Conservation (phyloP, 2,113 vertebrate species). For the Apeltes quadracus region DNA sequence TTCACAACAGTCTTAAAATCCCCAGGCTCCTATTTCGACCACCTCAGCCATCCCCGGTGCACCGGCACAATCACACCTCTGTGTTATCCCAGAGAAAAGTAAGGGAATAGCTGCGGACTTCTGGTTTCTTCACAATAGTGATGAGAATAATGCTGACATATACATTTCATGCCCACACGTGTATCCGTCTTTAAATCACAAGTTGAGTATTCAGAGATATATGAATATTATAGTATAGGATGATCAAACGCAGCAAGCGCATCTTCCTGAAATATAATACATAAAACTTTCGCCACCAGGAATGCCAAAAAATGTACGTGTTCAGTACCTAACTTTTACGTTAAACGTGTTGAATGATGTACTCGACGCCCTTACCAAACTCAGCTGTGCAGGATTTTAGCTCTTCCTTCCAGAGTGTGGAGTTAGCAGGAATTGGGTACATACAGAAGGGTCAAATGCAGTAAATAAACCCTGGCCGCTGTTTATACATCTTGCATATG, state of each 20-base stretch:
- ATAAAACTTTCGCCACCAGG: not conserved
- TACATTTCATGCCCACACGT: conserved; percentile 37
- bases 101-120: conserved; percentile 41
- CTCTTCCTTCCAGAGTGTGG: no score
- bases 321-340: not conserved
- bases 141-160: conserved; percentile 58
- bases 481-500: conserved; percentile 75
- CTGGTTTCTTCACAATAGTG: conserved; percentile 56
- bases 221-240: conserved; percentile 7
- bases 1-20: conserved; percentile 57
- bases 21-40: conserved; percentile 62
- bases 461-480: conserved; percentile 70
- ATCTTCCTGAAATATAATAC: conserved; percentile 9
- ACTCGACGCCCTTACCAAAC: no score
- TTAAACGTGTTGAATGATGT: not conserved
- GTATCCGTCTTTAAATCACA: conserved; percentile 49
- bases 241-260: conserved; percentile 22
- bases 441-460: conserved; percentile 57
- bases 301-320: not conserved
- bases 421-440: conserved; percentile 17
- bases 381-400: no score
- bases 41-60: conserved; percentile 54
- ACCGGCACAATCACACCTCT: conserved; percentile 50
- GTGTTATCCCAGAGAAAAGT: conserved; percentile 61
- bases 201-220: conserved; percentile 26